phyloP scores from a whole-genome alignment of 2,797 vertebrate species.

The Rhinichthys osculus region DNA sequence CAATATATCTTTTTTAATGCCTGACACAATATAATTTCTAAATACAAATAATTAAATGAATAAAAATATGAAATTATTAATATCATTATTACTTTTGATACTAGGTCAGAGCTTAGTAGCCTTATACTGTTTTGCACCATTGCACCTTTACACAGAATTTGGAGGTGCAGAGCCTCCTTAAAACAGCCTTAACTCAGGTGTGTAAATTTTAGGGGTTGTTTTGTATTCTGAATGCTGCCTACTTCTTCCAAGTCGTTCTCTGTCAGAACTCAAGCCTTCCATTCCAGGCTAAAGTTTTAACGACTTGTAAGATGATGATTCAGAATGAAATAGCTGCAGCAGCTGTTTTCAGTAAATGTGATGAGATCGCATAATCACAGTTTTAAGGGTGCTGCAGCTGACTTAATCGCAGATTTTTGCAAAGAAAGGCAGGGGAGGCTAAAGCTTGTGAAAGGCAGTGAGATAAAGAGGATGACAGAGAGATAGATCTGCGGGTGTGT shows the following conservation, averaged over 20 bases:
- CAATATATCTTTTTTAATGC: background rate
- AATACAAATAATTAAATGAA: background rate
- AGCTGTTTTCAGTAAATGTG: slow-evolving; percentile 34
- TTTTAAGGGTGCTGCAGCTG: slow-evolving; percentile 21
- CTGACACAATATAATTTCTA: background rate
- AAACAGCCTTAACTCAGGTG: background rate
- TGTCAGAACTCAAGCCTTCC: background rate
- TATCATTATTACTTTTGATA: background rate
- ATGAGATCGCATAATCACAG: slow-evolving; percentile 26
- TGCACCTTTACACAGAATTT: background rate
- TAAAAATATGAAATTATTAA: background rate
- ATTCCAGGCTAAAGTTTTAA: background rate
- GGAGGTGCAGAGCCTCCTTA: background rate
- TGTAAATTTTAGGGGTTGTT: background rate
- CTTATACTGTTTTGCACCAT: background rate
- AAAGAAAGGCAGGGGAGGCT: slow-evolving; percentile 34
- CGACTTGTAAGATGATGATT: background rate
- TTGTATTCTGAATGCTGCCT: background rate
- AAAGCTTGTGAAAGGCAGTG: slow-evolving; percentile 41
- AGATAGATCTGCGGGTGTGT: background rate
- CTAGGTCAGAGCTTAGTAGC: background rate
- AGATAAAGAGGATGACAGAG: background rate
- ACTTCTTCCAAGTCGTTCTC: background rate
- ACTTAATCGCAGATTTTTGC: slow-evolving; percentile 26
- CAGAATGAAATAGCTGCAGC: slow-evolving; percentile 10